Evolutionary conservation across 2,113 vertebrate genomes (phyloP).

Genomic region (Macroglossus sobrinus): DNA sequence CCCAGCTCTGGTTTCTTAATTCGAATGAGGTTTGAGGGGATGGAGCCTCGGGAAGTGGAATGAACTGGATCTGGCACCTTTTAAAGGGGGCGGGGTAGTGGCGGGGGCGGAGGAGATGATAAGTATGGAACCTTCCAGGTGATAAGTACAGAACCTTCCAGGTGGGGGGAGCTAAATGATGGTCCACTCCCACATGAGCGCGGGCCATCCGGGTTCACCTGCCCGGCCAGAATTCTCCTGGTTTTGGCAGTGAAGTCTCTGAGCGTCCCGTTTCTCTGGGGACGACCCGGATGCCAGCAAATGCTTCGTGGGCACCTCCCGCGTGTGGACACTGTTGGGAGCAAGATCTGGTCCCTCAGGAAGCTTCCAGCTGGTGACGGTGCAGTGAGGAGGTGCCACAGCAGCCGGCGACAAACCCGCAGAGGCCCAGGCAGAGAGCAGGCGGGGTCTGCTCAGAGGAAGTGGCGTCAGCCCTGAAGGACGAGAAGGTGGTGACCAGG

Average conservation of each 20-base stretch:
- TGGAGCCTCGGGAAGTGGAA: background rate
- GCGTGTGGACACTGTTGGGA: too few relatives aligned
- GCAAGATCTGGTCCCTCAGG: accelerated
- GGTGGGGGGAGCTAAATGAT: too few relatives aligned
- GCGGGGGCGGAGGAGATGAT: background rate
- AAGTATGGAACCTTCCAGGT: background rate
- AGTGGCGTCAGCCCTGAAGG: background rate
- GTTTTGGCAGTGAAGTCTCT: background rate
- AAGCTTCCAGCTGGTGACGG: background rate
- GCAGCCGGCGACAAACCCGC: too few relatives aligned
- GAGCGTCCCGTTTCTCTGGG: background rate
- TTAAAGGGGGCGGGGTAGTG: background rate
- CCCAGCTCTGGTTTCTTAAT: background rate
- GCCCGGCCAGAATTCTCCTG: background rate
- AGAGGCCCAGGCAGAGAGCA: background rate
- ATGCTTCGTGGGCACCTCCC: background rate
- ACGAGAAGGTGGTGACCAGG: background rate
- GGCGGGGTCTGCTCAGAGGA: background rate
- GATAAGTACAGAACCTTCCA: background rate
- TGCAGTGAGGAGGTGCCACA: too few relatives aligned
- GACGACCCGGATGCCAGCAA: background rate
- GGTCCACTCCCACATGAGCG: background rate
- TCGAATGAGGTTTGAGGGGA: background rate
- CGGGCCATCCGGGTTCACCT: background rate
- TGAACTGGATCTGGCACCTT: accelerated